Percentiles rank a stretch among this genome's conserved stretches.
Conservation (phyloP, 2,797 vertebrate genomes). For the Trichosurus vulpecula region DNA sequence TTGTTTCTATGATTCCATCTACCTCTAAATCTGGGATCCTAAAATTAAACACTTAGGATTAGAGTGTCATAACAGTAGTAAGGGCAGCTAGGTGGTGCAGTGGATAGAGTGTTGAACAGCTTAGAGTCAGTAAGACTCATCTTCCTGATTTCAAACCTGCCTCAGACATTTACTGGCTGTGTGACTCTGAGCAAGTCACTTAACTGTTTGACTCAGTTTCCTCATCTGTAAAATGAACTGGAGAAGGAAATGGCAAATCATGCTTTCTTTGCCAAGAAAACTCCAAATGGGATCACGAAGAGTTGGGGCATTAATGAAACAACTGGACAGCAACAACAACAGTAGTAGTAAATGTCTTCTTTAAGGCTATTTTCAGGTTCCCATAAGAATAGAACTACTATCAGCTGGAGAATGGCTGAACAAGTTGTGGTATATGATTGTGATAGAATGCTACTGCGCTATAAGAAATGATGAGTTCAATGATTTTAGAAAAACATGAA, state of each 20-base stretch:
- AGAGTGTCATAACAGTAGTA: neutral
- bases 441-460: neutral
- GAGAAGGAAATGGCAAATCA: neutral
- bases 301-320: neutral
- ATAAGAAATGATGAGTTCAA: too few relatives aligned
- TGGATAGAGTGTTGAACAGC: neutral
- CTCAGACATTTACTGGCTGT: neutral
- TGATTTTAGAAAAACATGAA: too few relatives aligned
- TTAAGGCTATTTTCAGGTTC: neutral
- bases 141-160: neutral
- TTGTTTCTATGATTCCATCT: neutral
- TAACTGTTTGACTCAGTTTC: neutral
- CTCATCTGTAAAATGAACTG: neutral
- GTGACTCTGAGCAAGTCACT: neutral
- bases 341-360: neutral
- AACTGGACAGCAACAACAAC: neutral
- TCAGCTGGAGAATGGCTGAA: neutral
- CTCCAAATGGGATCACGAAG: neutral
- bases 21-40: neutral
- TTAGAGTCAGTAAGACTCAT: neutral
- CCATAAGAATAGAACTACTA: neutral
- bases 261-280: neutral
- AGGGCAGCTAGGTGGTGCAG: neutral
- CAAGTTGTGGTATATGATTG: neutral
- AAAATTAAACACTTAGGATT: neutral